Evolutionary conservation across 2,113 vertebrate genomes (phyloP), one percentile per base, ranked within the genome.

Genomic region (Argyrosomus japonicus): DNA sequence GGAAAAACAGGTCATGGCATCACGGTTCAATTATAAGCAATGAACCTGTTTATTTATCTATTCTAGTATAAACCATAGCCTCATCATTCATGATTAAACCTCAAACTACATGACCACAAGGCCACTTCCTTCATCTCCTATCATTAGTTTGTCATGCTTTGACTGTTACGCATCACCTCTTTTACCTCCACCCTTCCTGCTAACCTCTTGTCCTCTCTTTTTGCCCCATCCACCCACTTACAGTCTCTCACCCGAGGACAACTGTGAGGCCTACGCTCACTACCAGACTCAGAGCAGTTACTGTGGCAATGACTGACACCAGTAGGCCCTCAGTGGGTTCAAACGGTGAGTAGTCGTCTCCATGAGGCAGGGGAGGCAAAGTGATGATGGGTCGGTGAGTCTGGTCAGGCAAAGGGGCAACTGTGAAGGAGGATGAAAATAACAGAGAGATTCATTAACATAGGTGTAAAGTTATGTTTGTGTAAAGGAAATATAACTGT

Each of bases 231-330:
- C 75, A 25, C 83, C 75, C 67, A 84, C 75, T 40, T 27, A 17
- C n/a, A 47, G 21, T 68, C 60, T 85, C 93, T 94, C 73, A 95
- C 93, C 92, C 70, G 13, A 93, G 70, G 58, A 79, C 14, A 13
- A 85, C 43, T 29, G 80, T 45, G 57, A 95, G 75, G 79, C 81
- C 85, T 17, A 95, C 43, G 58, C 91, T 90, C 0, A 50, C 91
- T 45, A 67, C 79, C 70, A 95, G 77, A 69, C 90, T 87, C 70
- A 95, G 74, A 32, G 72, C 88, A 5, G 89, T 92, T 65, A 92
- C 72, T 48, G 85, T 5, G 47, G 73, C 25, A 14, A 94, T 81
- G 84, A 93, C 45, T 27, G 78, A 60, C 87, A 86, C 54, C 53
- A 94, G 69, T 47, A 82, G 83, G 76, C 48, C 51, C 43, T 54